phyloP scores from a whole-genome alignment of 2,888 invertebrate species.

The Blera fallax region DNA sequence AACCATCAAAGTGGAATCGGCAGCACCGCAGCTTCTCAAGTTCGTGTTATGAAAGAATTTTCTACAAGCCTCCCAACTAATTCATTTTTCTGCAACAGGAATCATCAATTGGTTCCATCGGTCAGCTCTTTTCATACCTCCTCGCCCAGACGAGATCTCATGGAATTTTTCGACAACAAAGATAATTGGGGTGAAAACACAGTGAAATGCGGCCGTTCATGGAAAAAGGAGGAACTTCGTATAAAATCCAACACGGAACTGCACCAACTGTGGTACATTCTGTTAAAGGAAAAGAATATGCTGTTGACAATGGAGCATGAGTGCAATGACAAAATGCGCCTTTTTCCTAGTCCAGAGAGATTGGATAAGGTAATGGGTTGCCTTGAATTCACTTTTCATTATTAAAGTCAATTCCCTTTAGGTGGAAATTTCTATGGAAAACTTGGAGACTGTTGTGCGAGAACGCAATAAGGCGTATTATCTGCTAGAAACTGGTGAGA shows the following conservation, averaged over 20 bases:
- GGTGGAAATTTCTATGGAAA: conserved; percentile 96
- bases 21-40: conserved; percentile 11
- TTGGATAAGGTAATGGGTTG: conserved; percentile 89
- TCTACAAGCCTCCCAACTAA: background rate
- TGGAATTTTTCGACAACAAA: conserved; percentile 94
- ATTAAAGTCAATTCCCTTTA: conserved; percentile 73
- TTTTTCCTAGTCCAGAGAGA: conserved; percentile 96
- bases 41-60: conserved; percentile 64
- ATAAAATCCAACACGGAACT: conserved; percentile 97
- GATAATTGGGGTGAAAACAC: conserved; percentile 91
- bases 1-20: conserved; percentile 29
- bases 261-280: conserved; percentile 96
- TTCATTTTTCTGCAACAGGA: background rate
- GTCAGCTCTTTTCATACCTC: conserved; percentile 45
- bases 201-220: conserved; percentile 92
- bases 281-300: conserved; percentile 98
- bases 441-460: conserved; percentile 93
- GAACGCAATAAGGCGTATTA: conserved; percentile 96
- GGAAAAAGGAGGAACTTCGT: conserved; percentile 94
- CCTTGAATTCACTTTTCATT: background rate
- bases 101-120: conserved; percentile 1
- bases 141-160: conserved; percentile 83
- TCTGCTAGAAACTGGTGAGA: conserved; percentile 93
- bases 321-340: conserved; percentile 85
- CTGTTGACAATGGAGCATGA: conserved; percentile 96